Evolutionary conservation across 2,113 vertebrate genomes (phyloP), one percentile per base, ranked within the genome.

Genomic region (Oxygymnocypris stewartii): DNA sequence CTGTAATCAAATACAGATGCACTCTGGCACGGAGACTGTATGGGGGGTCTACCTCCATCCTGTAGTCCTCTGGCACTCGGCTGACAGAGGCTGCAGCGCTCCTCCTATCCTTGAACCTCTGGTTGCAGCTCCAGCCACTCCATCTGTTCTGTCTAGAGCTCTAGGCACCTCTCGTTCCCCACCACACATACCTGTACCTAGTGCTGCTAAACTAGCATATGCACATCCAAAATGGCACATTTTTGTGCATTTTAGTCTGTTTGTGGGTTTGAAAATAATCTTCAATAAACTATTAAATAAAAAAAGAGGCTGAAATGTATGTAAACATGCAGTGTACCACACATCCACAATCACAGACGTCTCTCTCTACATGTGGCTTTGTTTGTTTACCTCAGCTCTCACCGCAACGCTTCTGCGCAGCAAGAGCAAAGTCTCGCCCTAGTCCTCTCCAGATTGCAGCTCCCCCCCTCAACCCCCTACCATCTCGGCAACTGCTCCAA

Each of bases 341-440:
- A 74, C 59, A 67, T 54, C 71, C n/a, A 84, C 25, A 77, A 37
- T 75, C 65, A 84, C 31, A 88, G n/a, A 81, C 49, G 23, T 44
- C 13, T 23, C 85, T 87, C 85, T 87, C 85, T 28, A 73, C 85
- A 16, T 82, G 88, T 84, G 49, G 82, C 78, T 87, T 78, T 87
- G 86, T 85, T 89, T 87, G 88, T 87, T 89, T 89, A 89, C 84
- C 37, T 9, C 88, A 85, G 44, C 31, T 65, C 42, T 44, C 67
- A 84, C 44, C 51, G 82, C 83, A 79, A 42, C 61, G 23, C 54
- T 57, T 73, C 84, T 54, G 84, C 86, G 31, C 83, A 40, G 88
- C 54, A 40, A 44, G 86, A 87, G 59, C 28, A 71, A 87, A 85
- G 76, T 87, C 86, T 84, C 75, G 10, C 69, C 47, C 67, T 65